phyloP scores from a whole-genome alignment of 1,140 invertebrate species.

The Drosophila chauvacae region DNA sequence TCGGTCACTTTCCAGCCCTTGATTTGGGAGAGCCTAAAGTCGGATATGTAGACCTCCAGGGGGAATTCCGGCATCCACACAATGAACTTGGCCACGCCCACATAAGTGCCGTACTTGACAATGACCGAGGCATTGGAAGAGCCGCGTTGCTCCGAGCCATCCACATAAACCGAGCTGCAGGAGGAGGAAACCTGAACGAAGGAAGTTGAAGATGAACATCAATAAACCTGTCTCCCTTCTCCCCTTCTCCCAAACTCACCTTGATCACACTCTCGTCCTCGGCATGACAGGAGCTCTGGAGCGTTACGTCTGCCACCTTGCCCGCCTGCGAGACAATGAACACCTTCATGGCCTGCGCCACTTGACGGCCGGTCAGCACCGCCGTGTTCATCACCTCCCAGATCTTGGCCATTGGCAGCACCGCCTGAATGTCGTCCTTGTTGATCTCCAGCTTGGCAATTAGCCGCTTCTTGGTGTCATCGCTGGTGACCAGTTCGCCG shows the following conservation, averaged over 20 bases:
- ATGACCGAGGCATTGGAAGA: conserved; percentile 97
- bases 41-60: conserved; percentile 94
- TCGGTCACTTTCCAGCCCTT: conserved; percentile 95
- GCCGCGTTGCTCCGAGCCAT: conserved; percentile 97
- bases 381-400: conserved; percentile 98
- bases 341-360: conserved; percentile 97
- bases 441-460: conserved; percentile 94
- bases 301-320: conserved; percentile 96
- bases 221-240: too few relatives aligned
- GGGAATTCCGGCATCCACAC: conserved; percentile 99
- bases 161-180: conserved; percentile 98
- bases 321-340: conserved; percentile 97
- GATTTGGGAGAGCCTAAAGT: conserved; percentile 95
- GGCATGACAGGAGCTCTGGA: conserved; percentile 97
- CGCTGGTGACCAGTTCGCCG: conserved; percentile 84
- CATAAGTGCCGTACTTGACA: conserved; percentile 96
- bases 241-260: conserved; percentile 83
- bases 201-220: neutral
- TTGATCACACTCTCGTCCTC: conserved; percentile 98
- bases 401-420: conserved; percentile 97
- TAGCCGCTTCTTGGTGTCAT: conserved; percentile 89
- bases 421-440: conserved; percentile 97
- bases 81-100: conserved; percentile 93
- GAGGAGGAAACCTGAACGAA: conserved; percentile 94
- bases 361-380: conserved; percentile 95